A percentile compares a stretch with the other conserved stretches of the same genome.
Conservation (phyloP, 2,888 invertebrate genomes). For the Microplitis manilae region DNA sequence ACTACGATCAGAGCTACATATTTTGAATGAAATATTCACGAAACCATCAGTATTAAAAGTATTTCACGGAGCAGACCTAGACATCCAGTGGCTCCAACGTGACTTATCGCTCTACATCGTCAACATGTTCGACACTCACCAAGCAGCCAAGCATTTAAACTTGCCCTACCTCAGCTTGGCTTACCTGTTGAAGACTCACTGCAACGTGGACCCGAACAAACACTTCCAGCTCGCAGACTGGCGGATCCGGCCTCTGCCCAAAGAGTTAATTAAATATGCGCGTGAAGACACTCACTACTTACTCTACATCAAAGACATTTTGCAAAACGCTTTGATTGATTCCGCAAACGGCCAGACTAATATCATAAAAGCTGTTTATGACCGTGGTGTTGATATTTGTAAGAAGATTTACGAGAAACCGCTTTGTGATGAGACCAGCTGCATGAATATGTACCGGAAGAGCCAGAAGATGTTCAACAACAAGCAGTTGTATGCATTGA, state of each 20-base stretch:
- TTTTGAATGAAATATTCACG: slow-evolving; percentile 91
- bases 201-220: slow-evolving; percentile 87
- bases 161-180: slow-evolving; percentile 83
- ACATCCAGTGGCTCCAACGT: slow-evolving; percentile 94
- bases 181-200: slow-evolving; percentile 84
- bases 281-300: slow-evolving; percentile 96
- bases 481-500: slow-evolving; percentile 87
- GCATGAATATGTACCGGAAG: slow-evolving; percentile 83
- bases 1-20: slow-evolving; percentile 85
- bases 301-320: slow-evolving; percentile 87
- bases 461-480: slow-evolving; percentile 88
- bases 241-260: slow-evolving; percentile 83
- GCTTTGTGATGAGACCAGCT: slow-evolving; percentile 78
- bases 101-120: slow-evolving; percentile 96
- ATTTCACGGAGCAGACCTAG: slow-evolving; percentile 92
- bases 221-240: slow-evolving; percentile 86
- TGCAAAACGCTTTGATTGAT: slow-evolving; percentile 83
- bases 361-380: slow-evolving; percentile 80
- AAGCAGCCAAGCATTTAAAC: slow-evolving; percentile 84
- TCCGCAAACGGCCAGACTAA: slow-evolving; percentile 78
- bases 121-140: slow-evolving; percentile 96
- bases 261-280: slow-evolving; percentile 87
- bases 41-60: slow-evolving; percentile 93
- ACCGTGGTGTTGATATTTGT: slow-evolving; percentile 84
- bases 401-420: slow-evolving; percentile 87